Percentiles rank a stretch among this genome's conserved stretches.
Evolutionary conservation across 2,888 invertebrate species (phyloP).

Genomic region (Dioctria rufipes): DNA sequence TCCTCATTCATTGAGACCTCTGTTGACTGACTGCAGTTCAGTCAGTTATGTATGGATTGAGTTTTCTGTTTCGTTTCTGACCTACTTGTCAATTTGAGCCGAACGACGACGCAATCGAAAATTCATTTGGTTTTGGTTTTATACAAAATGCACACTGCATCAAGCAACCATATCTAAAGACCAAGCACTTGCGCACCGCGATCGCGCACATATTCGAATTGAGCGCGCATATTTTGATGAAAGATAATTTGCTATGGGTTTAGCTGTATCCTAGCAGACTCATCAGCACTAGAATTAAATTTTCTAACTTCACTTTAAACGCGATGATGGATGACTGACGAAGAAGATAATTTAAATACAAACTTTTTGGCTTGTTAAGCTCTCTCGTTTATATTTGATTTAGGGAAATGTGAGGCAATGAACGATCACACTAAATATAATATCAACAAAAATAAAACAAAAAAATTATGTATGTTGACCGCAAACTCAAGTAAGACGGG

Average conservation of each 20-base stretch:
- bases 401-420: no score
- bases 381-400: not conserved
- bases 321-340: not conserved
- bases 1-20: constrained; percentile 50
- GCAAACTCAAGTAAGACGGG: no score
- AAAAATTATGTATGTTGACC: no score
- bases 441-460: no score
- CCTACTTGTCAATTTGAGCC: constrained; percentile 73
- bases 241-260: constrained; percentile 5
- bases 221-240: constrained; percentile 16
- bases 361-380: not conserved
- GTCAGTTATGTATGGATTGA: constrained; percentile 40
- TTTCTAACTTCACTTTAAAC: no score
- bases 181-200: not conserved
- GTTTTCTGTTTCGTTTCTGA: constrained; percentile 65
- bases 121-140: constrained; percentile 53
- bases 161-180: not conserved
- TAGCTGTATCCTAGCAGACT: constrained; percentile 8
- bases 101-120: constrained; percentile 67
- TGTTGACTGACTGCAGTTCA: constrained; percentile 44
- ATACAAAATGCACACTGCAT: constrained; percentile 43
- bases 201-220: constrained; percentile 11
- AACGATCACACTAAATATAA: no score
- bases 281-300: no score
- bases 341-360: not conserved